Base-by-base conservation (phyloP, 2,888 invertebrate genomes). In the Fragum sueziense region DNA sequence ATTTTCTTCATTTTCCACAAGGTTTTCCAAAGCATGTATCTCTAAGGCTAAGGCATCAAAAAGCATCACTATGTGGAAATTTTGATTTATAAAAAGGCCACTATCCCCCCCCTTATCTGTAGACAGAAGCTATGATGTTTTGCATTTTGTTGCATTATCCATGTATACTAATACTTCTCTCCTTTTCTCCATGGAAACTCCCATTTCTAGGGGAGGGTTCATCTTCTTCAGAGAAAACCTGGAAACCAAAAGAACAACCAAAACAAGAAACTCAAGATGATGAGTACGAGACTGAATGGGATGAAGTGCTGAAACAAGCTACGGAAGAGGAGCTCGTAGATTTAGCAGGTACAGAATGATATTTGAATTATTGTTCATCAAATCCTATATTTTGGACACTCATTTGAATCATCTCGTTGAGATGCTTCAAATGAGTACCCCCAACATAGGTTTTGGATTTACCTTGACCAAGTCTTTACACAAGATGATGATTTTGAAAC, bases 281-380 rank as follows among this genome's bases (percentile, higher is more conserved):
- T 22, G 87, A 84, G 1, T 78, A 89, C 9, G 90, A 90, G 31
- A 93, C 92, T 54, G 93, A 93, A 77, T 93, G 92, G 92, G 93
- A 93, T 77, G 92, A 93, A 57, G 91, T 93, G 51, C 85, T 93
- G 59, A 80, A 80, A 14, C 81, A 88, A 7, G 93, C 93, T 0
- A 88, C 92, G 2, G 93, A 93, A 76, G 97, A 98, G 57, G 98
- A 98, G 94, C 97, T 99, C 91, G 99, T 99, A 91, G 99, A 99
- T 94, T 95, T 99, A 93, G 99, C 99, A 68, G 95, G 95, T 93
- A 91, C n/a, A n/a, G n/a, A n/a, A n/a, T n/a, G n/a, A n/a, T n/a
- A n/a, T n/a, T n/a, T n/a, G n/a, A n/a, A n/a, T n/a, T n/a, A n/a
- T n/a, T n/a, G n/a, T n/a, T n/a, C n/a, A n/a, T n/a, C n/a, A n/a